phyloP scores from a whole-genome alignment of 2,888 invertebrate species.

The Eristalis arbustorum region DNA sequence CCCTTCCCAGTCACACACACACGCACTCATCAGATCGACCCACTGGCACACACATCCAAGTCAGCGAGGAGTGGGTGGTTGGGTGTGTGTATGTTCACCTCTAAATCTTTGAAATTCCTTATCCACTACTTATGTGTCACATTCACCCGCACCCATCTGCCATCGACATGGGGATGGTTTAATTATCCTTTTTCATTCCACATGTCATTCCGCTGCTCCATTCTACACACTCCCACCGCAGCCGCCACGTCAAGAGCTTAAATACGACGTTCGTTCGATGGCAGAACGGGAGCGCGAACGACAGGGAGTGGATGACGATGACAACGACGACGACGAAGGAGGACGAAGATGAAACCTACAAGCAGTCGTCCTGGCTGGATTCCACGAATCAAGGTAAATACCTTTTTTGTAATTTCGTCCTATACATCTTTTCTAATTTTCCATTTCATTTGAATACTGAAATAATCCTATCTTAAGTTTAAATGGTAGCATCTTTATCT shows the following conservation, averaged over 20 bases:
- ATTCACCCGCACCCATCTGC: constrained; percentile 48
- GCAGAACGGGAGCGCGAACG: neutral
- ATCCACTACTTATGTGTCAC: constrained; percentile 52
- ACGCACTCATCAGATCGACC: constrained; percentile 2
- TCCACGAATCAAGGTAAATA: constrained; percentile 70
- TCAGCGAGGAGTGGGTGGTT: neutral
- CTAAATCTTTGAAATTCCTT: constrained; percentile 64
- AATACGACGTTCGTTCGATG: neutral
- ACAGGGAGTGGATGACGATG: neutral
- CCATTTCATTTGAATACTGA: constrained; percentile 71
- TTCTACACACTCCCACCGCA: neutral
- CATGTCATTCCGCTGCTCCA: constrained; percentile 58
- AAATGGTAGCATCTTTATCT: constrained; percentile 71
- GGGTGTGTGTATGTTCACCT: constrained; percentile 14
- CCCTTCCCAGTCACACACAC: neutral
- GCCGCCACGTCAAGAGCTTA: constrained; percentile 54
- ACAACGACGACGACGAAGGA: neutral
- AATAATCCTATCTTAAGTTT: constrained; percentile 70
- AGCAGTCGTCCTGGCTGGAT: constrained; percentile 60
- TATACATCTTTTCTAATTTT: constrained; percentile 70
- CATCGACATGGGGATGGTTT: constrained; percentile 64
- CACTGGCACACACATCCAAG: neutral
- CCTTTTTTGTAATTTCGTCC: constrained; percentile 64
- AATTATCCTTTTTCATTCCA: constrained; percentile 69
- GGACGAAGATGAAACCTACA: constrained; percentile 16